A percentile compares a stretch with the other conserved stretches of the same genome.
Conservation (phyloP, 2,113 vertebrate species). For the Mesoclemmys tuberculata region DNA sequence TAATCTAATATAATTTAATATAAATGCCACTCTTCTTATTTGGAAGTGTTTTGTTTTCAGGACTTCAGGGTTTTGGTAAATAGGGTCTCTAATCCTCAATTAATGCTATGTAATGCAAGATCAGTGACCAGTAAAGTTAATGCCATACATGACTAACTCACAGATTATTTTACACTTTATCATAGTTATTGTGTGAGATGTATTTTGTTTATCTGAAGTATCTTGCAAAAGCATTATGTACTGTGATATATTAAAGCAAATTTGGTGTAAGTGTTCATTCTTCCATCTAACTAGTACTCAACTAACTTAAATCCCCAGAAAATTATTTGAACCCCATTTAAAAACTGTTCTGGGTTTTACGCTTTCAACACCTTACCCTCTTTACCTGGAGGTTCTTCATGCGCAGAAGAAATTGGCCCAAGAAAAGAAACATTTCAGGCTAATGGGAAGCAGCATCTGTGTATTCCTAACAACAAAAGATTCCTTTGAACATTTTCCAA, state of each 20-base stretch:
- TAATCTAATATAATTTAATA: background rate
- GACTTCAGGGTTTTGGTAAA: background rate
- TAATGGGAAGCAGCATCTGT: constrained; percentile 69
- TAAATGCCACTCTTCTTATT: background rate
- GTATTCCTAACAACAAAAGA: constrained; percentile 56
- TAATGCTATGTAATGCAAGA: background rate
- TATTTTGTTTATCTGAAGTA: constrained; percentile 34
- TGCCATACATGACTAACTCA: background rate
- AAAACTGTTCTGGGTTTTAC: constrained; percentile 37
- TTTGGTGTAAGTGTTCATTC: constrained; percentile 33
- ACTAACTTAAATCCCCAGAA: constrained; percentile 47
- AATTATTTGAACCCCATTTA: constrained; percentile 26
- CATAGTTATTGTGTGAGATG: background rate
- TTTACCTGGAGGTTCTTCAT: constrained; percentile 63
- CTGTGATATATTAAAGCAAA: constrained; percentile 28
- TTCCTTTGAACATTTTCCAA: constrained; percentile 68
- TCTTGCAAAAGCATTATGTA: constrained; percentile 31
- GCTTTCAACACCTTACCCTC: constrained; percentile 58
- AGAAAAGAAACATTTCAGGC: constrained; percentile 75
- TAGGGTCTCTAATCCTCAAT: background rate
- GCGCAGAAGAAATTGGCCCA: constrained; percentile 61
- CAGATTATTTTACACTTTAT: background rate
- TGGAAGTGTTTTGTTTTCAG: background rate
- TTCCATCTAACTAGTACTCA: constrained; percentile 30
- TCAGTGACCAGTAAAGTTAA: background rate